These are phyloP conservation scores for Glyptemys insculpta DNA, from an alignment of 2,797 vertebrate genomes.

Conservation along the genomic window DNA sequence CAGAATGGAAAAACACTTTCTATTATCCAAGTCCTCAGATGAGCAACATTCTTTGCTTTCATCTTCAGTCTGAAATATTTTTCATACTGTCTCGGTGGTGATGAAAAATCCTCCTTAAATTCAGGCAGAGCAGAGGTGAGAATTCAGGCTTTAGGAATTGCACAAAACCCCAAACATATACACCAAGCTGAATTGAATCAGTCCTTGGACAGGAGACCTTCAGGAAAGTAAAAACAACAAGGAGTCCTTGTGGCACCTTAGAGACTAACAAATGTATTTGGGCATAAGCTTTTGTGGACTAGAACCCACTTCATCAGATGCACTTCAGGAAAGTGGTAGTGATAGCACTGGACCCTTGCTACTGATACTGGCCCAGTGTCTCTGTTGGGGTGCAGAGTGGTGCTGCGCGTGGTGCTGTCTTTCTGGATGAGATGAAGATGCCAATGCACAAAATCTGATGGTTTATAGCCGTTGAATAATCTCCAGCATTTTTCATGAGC, in stretches of 20 bases:
- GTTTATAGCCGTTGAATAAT: accelerated
- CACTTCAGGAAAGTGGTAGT: not conserved
- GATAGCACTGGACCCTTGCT: not conserved
- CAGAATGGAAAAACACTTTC: accelerated
- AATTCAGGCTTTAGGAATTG: not conserved
- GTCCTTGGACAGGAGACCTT: not conserved
- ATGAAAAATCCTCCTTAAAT: not conserved
- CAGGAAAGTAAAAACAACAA: not conserved
- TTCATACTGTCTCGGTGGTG: not conserved
- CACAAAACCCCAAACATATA: not conserved
- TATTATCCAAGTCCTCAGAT: accelerated
- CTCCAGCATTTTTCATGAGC: not conserved
- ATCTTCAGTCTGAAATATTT: not conserved
- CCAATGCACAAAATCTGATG: accelerated
- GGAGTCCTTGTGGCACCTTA: too few relatives aligned
- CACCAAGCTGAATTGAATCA: not conserved
- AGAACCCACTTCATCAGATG: too few relatives aligned
- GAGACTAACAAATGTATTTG: too few relatives aligned
- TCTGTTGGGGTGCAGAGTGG: not conserved
- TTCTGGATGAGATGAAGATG: accelerated
- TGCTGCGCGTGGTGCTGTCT: accelerated
- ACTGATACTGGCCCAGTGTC: not conserved
- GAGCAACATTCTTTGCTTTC: not conserved
- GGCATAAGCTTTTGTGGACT: too few relatives aligned
- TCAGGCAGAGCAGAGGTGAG: not conserved